These are phyloP conservation scores for Cephalotes varians DNA, from an alignment of 2,888 invertebrate genomes.

Conservation along the genomic window DNA sequence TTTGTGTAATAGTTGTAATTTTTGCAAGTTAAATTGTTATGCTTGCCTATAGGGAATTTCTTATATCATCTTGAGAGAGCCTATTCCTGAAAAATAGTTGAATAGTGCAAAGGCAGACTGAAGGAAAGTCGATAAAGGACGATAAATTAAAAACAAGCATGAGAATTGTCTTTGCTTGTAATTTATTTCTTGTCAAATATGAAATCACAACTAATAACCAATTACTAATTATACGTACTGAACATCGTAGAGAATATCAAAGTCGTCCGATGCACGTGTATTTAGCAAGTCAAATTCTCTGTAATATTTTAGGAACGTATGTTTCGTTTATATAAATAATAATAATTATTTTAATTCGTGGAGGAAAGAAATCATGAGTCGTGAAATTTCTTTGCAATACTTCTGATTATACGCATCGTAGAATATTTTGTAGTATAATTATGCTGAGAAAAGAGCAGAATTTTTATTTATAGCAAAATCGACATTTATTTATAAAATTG, in stretches of 20 bases:
- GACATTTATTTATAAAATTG: not conserved
- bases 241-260: not conserved
- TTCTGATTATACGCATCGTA: not conserved
- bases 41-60: not conserved
- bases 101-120: not conserved
- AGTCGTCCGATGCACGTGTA: not conserved
- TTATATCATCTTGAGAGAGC: not conserved
- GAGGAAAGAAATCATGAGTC: not conserved
- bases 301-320: not conserved
- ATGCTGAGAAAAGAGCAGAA: not conserved
- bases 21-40: not conserved
- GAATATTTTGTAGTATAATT: not conserved
- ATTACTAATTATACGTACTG: not conserved
- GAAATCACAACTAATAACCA: not conserved
- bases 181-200: constrained; percentile 5
- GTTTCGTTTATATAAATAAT: not conserved
- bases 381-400: not conserved
- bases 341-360: not conserved
- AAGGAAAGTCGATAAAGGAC: not conserved
- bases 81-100: not conserved
- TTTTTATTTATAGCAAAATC: not conserved
- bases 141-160: not conserved
- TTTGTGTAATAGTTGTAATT: too few relatives aligned
- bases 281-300: not conserved
- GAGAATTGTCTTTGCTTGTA: not conserved